Evolutionary conservation across 2,888 invertebrate genomes (phyloP).

Genomic region (Eucera pruinosa): DNA sequence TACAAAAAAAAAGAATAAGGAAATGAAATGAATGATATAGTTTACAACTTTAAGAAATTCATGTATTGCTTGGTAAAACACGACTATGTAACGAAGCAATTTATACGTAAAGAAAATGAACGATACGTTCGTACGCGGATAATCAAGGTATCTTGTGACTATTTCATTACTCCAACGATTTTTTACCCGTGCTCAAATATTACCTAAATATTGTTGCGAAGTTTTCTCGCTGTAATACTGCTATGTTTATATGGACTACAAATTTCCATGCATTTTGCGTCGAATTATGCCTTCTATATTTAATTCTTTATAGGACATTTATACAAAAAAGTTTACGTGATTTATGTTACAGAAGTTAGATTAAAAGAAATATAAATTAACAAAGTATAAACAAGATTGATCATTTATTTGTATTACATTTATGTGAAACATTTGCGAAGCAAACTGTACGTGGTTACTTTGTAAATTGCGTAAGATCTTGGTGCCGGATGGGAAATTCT

Average conservation of each 20-base stretch:
- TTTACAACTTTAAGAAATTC: constrained; percentile 33
- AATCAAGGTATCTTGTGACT: constrained; percentile 42
- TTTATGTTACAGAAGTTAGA: constrained; percentile 28
- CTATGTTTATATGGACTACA: constrained; percentile 36
- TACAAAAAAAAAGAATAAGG: constrained; percentile 32
- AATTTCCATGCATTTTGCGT: constrained; percentile 40
- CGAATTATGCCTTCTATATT: constrained; percentile 38
- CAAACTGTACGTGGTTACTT: constrained; percentile 17
- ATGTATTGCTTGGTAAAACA: constrained; percentile 33
- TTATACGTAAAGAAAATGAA: constrained; percentile 32
- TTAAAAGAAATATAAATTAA: constrained; percentile 15
- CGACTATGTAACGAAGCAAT: constrained; percentile 20
- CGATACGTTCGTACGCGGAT: constrained; percentile 24
- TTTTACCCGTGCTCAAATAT: constrained; percentile 49
- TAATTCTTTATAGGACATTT: constrained; percentile 41
- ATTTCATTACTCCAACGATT: constrained; percentile 34
- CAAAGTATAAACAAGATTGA: constrained; percentile 8
- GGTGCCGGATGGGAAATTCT: too few species aligned
- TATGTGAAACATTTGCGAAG: constrained; percentile 5
- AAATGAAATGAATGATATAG: constrained; percentile 16
- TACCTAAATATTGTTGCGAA: constrained; percentile 8
- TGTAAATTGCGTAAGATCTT: constrained; percentile 10
- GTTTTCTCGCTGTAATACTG: constrained; percentile 21
- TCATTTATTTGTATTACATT: constrained; percentile 35
- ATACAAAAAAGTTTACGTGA: constrained; percentile 19